Evolutionary conservation across 35 echinoderm and acorn worm species (phyloP), one percentile per base, ranked within the genome.

Genomic region (Strongylocentrotus purpuratus): DNA sequence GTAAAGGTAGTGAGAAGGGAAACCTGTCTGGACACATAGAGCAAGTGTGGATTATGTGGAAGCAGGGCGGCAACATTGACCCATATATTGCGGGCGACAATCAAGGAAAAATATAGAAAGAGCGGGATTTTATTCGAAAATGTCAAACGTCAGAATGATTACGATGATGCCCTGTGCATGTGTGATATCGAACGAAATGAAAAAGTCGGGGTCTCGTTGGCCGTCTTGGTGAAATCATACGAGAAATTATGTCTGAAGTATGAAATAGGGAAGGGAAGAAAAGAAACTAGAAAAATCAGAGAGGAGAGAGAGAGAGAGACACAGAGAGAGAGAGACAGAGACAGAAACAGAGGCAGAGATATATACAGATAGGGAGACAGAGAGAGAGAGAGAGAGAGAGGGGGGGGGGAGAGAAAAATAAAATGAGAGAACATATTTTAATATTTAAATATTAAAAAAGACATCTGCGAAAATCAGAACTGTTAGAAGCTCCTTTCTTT

Each of bases 1-100:
- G 33, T 89, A 89, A 89, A 89, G 87, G 87, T 89, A 89, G 20
- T 89, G 45, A 46, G 32, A 46, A 33, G 10, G 87, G 87, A 89
- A 89, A 89, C 87, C 87, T 25, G 87, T 89, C 87, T 89, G 33
- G 87, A 89, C 87, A 89, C 87, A 45, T 89, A 78, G 32, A 33
- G 87, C 87, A 89, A 46, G 45, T 46, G 87, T 45, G 20, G 87
- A 89, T 89, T 89, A 89, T 45, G 33, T 89, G 33, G 45, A 89
- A 46, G 32, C 87, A 45, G 87, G 87, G 87, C 31, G 87, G 31
- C 15, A 89, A 89, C 87, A 89, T 46, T 89, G 87, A 89, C 87
- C 87, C 4, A 89, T 89, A 89, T 78, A 28, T n/a, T 4, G 87
- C 33, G 87, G 87, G 33, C 32, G 45, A 11, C 45, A 7, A 89